A percentile compares a stretch with the other conserved stretches of the same genome.
phyloP scores from a whole-genome alignment of 1,140 invertebrate species.

The Ostrea denselamellosa region DNA sequence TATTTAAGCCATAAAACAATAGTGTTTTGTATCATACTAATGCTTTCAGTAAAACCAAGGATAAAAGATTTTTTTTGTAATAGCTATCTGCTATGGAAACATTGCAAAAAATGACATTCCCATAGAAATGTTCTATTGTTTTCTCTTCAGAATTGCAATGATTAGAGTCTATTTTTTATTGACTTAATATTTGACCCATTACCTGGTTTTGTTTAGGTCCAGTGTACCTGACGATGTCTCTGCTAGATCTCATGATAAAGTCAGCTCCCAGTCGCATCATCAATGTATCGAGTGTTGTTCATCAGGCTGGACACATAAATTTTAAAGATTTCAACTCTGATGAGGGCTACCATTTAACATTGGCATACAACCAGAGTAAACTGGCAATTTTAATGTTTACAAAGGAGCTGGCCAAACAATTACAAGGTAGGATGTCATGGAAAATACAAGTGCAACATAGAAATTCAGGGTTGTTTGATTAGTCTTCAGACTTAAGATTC shows the following conservation, averaged over 20 bases:
- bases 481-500: no score
- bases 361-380: constrained; percentile 28
- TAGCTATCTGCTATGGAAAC: no score
- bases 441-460: neutral
- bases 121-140: no score
- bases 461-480: neutral
- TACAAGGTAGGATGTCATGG: constrained; percentile 6
- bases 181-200: neutral
- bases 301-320: neutral
- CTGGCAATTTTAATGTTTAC: constrained; percentile 36
- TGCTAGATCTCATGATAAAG: constrained; percentile 9
- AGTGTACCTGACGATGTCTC: neutral
- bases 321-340: constrained; percentile 26
- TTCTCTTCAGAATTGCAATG: no score
- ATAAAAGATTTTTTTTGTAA: no score
- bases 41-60: no score
- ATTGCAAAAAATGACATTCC: no score
- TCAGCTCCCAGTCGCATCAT: neutral
- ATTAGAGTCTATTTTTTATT: no score
- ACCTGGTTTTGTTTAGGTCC: neutral
- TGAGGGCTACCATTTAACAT: neutral
- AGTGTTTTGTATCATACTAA: no score
- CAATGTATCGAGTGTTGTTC: neutral
- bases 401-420: neutral
- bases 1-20: no score